These are phyloP conservation scores for Cephus nigrinus DNA, from an alignment of 2,888 invertebrate species.

Conservation along the genomic window DNA sequence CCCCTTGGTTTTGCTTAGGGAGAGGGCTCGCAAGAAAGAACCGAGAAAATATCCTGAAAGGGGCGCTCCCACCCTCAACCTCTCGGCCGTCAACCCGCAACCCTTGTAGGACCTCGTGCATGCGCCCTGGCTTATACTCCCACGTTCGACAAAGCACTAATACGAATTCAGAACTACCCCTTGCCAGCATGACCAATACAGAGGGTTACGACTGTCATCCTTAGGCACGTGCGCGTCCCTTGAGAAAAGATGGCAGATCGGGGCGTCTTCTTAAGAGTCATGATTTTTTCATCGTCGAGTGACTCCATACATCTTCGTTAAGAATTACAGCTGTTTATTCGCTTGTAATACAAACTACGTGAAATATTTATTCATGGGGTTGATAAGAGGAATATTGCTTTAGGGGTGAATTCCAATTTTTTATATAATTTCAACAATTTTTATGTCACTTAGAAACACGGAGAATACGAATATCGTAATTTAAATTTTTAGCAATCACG, in stretches of 20 bases:
- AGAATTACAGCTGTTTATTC: background rate
- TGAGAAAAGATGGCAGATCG: background rate
- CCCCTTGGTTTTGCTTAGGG: constrained; percentile 58
- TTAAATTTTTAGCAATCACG: background rate
- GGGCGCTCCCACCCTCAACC: constrained; percentile 5
- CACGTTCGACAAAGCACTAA: background rate
- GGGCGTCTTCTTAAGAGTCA: background rate
- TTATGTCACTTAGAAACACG: background rate
- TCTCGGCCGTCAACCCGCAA: background rate
- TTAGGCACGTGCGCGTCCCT: background rate
- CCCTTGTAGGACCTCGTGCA: background rate
- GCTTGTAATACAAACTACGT: too few species aligned
- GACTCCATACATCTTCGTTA: background rate
- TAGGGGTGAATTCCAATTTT: background rate
- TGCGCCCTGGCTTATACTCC: background rate
- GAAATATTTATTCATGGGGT: background rate
- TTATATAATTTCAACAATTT: background rate
- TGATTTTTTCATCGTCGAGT: background rate
- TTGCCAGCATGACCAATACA: background rate
- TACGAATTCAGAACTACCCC: background rate
- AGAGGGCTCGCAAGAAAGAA: constrained; percentile 60
- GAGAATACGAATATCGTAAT: background rate
- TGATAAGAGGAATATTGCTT: background rate
- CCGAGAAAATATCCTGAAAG: constrained; percentile 62
- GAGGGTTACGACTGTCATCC: background rate